These are phyloP conservation scores for Amazonetta brasiliensis DNA, from an alignment of 2,797 vertebrate genomes.

Conservation along the genomic window DNA sequence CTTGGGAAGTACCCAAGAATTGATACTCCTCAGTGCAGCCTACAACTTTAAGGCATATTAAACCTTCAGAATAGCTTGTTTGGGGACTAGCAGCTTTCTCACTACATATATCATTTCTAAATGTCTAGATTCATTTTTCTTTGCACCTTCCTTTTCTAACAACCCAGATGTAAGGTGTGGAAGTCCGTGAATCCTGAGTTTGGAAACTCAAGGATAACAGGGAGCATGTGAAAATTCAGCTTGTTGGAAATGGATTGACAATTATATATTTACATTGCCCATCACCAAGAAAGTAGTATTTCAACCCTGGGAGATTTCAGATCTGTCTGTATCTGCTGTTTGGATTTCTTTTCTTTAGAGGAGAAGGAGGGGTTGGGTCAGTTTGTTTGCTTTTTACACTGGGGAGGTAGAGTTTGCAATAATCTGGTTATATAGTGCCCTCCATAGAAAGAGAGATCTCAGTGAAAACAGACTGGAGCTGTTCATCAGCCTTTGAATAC, in stretches of 20 bases:
- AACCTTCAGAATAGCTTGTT: not conserved
- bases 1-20: not conserved
- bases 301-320: not conserved
- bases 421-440: not conserved
- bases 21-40: not conserved
- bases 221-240: accelerated
- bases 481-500: not conserved
- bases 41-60: not conserved
- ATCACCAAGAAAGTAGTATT: not conserved
- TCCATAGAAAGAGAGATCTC: not conserved
- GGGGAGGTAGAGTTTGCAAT: not conserved
- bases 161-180: not conserved
- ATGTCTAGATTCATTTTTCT: not conserved
- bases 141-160: not conserved
- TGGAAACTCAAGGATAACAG: not conserved
- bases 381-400: not conserved
- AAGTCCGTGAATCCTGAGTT: not conserved
- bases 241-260: not conserved
- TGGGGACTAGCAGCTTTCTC: not conserved
- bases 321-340: not conserved
- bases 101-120: not conserved
- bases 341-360: not conserved
- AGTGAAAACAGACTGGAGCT: not conserved
- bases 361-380: not conserved
- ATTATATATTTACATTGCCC: not conserved